Evolutionary conservation across 2,797 vertebrate species (phyloP).

Genomic region (Orestias chungarensis): DNA sequence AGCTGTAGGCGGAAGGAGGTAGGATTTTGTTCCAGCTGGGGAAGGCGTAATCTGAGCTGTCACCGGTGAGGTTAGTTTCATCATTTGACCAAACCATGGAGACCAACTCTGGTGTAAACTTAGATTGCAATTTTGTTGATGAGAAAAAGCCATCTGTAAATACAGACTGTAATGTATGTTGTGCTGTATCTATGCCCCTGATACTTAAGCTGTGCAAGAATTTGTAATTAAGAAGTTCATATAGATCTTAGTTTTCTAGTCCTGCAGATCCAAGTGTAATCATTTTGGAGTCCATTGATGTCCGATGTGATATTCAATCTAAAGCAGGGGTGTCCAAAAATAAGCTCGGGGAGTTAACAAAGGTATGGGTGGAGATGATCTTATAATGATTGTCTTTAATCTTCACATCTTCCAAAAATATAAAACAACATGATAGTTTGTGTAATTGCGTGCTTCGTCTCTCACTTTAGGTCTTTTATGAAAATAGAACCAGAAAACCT

Average conservation of each 20-base stretch:
- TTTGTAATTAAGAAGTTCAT: not conserved
- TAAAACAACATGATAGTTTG: not conserved
- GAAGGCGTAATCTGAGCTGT: constrained; percentile 31
- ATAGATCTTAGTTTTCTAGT: no score
- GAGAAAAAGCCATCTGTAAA: constrained; percentile 15
- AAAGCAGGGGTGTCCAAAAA: no score
- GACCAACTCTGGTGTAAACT: constrained; percentile 25
- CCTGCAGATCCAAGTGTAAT: no score
- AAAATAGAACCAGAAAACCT: no score
- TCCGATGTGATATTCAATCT: no score
- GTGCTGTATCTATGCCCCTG: constrained; percentile 23
- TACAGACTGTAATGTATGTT: constrained; percentile 7
- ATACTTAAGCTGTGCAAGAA: not conserved
- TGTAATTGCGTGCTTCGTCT: not conserved
- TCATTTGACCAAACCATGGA: constrained; percentile 24
- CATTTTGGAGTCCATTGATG: no score
- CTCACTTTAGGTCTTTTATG: not conserved
- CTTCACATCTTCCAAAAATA: not conserved
- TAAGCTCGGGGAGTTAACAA: no score
- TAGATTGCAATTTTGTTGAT: constrained; percentile 20
- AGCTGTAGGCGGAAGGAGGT: constrained; percentile 28
- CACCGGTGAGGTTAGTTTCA: constrained; percentile 22
- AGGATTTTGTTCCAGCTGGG: constrained; percentile 19
- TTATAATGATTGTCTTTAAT: no score
- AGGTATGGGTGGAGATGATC: no score